phyloP scores from a whole-genome alignment of 2,797 vertebrate genomes.

The Sarcoramphus papa region DNA sequence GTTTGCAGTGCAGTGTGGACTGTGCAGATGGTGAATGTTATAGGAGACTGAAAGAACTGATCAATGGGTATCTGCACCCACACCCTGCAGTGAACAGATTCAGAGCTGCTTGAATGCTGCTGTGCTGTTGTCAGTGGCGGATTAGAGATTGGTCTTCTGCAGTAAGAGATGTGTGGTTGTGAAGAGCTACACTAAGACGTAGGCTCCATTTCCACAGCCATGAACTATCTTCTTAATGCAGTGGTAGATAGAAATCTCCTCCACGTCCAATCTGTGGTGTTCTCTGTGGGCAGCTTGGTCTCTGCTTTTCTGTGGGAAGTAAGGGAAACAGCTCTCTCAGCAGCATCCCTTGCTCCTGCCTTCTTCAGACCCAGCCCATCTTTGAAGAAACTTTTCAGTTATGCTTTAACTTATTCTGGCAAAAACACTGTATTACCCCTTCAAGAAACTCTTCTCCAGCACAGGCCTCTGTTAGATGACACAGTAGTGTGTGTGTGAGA shows the following conservation, averaged over 20 bases:
- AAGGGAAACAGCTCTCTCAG: not conserved
- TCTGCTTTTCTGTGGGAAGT: not conserved
- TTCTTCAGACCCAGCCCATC: not conserved
- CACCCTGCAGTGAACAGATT: not conserved
- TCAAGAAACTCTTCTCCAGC: not conserved
- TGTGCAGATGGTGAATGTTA: rapidly evolving
- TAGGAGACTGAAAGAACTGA: not conserved
- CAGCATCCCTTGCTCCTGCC: not conserved
- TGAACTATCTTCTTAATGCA: not conserved
- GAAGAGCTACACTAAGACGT: not conserved
- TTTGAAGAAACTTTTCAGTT: not conserved
- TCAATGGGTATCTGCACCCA: not conserved
- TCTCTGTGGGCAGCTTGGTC: not conserved
- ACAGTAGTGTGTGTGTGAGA: not conserved
- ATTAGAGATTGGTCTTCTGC: not conserved
- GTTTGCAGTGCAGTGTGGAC: not conserved
- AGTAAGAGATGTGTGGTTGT: not conserved
- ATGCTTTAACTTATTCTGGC: not conserved
- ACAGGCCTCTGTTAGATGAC: not conserved
- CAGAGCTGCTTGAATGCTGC: not conserved
- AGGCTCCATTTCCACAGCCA: not conserved
- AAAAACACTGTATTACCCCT: not conserved
- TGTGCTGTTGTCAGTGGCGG: not conserved
- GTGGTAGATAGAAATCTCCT: not conserved
- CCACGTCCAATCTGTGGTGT: not conserved